These are phyloP conservation scores for Hippasteria phrygiana DNA, from an alignment of 53 echinoderm and acorn worm genomes.

Conservation along the genomic window DNA sequence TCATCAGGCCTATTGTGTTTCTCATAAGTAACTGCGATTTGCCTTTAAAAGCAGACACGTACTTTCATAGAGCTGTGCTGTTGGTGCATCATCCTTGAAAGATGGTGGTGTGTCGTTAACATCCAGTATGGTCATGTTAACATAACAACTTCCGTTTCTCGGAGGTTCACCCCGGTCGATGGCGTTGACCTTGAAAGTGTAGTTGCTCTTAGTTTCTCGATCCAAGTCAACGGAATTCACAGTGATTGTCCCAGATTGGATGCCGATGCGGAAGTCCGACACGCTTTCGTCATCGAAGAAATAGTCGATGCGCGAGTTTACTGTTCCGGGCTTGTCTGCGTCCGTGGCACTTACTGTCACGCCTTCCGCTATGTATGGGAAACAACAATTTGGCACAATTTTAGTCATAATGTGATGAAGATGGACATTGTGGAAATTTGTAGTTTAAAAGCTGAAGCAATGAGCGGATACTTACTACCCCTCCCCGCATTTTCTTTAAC, in stretches of 20 bases:
- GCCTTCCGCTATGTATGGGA: neutral
- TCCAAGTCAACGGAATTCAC: constrained; percentile 43
- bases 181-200: constrained; percentile 59
- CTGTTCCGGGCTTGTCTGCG: neutral
- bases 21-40: too few relatives aligned
- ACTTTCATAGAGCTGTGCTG: constrained; percentile 50
- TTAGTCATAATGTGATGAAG: too few relatives aligned
- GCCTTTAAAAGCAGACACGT: neutral
- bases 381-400: neutral
- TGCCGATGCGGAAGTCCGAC: constrained; percentile 29
- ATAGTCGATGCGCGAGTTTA: constrained; percentile 48
- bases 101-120: constrained; percentile 73
- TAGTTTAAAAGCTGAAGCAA: neutral
- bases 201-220: constrained; percentile 12
- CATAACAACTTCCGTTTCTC: constrained; percentile 31
- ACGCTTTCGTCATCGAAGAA: constrained; percentile 34
- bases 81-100: constrained; percentile 8
- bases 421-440: too few relatives aligned
- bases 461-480: neutral
- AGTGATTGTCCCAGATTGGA: neutral
- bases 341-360: constrained; percentile 16
- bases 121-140: constrained; percentile 65
- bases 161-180: constrained; percentile 67
- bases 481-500: constrained; percentile 7
- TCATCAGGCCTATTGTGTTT: too few relatives aligned